Evolutionary conservation across 2,113 vertebrate genomes (phyloP), one percentile per base, ranked within the genome.

Genomic region (Oxygymnocypris stewartii): DNA sequence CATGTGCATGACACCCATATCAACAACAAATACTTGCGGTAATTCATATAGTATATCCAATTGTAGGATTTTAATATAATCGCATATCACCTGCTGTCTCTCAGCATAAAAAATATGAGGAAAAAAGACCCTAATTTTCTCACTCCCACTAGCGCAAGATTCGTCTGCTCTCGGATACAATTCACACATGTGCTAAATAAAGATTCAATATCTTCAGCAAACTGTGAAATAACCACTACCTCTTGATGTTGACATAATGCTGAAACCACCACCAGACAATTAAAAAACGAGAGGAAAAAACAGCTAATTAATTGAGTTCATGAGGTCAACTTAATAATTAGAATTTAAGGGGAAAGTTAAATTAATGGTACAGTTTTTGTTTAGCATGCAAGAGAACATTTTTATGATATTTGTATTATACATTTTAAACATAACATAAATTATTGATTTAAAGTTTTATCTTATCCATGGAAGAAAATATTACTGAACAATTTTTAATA

Each of bases 141-240:
- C 84, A 40, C 42, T 37, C n/a, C 75, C 65, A 13, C 75, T 31
- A 40, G 75, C 54, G 75, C 71, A 63, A 79, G 63, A 44, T 65
- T 20, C 16, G 14, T 81, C 59, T 31, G 79, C 79, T 65, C 59
- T 65, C 11, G 14, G 59, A 63, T 63, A 81, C 81, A 78, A 86
- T 23, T 86, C 78, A 81, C 37, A 14, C n/a, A 61, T 81, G 25
- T 16, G 65, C 51, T 74, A 54, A 86, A 79, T 42, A 80, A 57
- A 51, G 49, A 81, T 59, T 4, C 35, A 4, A 31, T 61, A 61
- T 69, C 61, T n/a, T 40, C 11, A 63, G 13, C 3, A 78, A 80
- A 63, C 35, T 4, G 2, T n/a, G 12, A 78, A 49, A 85, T 78
- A 49, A 79, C 28, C 54, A 23, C 2, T 59, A 51, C 10, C 37